These are phyloP conservation scores for Drosophila cyrtoloma DNA, from an alignment of 2,888 invertebrate genomes.

Conservation along the genomic window DNA sequence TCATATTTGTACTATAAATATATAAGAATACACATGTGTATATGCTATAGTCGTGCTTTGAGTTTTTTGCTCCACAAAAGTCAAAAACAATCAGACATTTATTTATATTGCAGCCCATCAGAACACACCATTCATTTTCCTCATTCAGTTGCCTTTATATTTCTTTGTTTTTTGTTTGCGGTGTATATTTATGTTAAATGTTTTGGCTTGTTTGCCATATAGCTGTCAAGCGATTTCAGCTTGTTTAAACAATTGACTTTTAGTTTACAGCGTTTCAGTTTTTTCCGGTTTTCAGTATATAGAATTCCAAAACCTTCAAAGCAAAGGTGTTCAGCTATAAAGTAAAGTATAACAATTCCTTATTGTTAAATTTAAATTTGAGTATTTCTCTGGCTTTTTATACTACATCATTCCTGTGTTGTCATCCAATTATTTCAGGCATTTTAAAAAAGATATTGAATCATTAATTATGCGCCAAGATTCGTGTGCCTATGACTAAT, in stretches of 20 bases:
- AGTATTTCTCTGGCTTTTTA: not conserved
- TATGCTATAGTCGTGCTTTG: not conserved
- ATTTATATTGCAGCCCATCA: slow-evolving; percentile 14
- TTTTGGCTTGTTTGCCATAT: slow-evolving; percentile 47
- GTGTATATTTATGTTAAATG: slow-evolving; percentile 50
- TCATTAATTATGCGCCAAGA: slow-evolving; percentile 9
- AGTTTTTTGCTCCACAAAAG: slow-evolving; percentile 46
- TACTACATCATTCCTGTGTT: slow-evolving; percentile 1
- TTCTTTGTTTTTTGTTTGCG: slow-evolving; percentile 27
- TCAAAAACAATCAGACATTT: slow-evolving; percentile 25
- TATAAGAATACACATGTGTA: slow-evolving; percentile 6
- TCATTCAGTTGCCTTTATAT: slow-evolving; percentile 10
- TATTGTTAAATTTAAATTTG: not conserved
- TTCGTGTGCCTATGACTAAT: not conserved
- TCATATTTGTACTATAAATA: slow-evolving; percentile 29
- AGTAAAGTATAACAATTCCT: not conserved
- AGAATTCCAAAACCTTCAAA: not conserved
- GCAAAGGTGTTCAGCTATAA: not conserved
- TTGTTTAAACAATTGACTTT: slow-evolving; percentile 63
- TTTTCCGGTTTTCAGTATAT: slow-evolving; percentile 1
- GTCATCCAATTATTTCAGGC: slow-evolving; percentile 34
- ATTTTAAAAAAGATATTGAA: slow-evolving; percentile 21
- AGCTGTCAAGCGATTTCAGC: slow-evolving; percentile 35
- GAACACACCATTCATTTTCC: slow-evolving; percentile 17
- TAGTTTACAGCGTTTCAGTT: slow-evolving; percentile 8